A percentile compares a stretch with the other conserved stretches of the same genome.
phyloP scores from a whole-genome alignment of 37 sponge, comb jelly and placozoan species.

The Halisarca cf. caerulea region DNA sequence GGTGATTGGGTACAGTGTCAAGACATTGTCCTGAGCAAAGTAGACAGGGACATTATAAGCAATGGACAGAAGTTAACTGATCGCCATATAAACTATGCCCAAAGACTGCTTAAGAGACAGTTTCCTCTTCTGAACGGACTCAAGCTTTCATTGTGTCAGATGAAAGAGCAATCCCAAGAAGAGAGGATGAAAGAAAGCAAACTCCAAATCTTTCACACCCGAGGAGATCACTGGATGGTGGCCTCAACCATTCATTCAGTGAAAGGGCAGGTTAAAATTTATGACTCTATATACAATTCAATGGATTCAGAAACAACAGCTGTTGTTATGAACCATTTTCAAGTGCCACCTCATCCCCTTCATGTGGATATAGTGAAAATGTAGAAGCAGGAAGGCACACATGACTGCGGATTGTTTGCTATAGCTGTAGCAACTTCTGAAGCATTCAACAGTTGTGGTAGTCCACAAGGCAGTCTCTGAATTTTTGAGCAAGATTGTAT shows the following conservation, averaged over 20 bases:
- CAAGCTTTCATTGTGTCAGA: not conserved
- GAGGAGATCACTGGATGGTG: conserved; percentile 14
- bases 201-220: not conserved
- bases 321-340: conserved; percentile 24
- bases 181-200: not conserved
- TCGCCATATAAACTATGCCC: conserved; percentile 39
- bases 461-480: conserved; percentile 7
- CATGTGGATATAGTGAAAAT: not conserved
- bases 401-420: conserved; percentile 64
- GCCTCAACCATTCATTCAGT: not conserved
- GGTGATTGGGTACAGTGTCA: not conserved
- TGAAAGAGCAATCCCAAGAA: not conserved
- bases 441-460: conserved; percentile 8
- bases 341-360: not conserved
- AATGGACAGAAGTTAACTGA: not conserved
- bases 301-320: not conserved
- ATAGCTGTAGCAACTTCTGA: conserved; percentile 38
- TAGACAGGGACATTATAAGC: not conserved
- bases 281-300: conserved; percentile 39
- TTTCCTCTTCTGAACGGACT: not conserved
- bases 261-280: conserved; percentile 19
- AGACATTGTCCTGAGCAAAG: not conserved
- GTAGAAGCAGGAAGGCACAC: conserved; percentile 38
- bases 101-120: not conserved
- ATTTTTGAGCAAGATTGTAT: conserved; percentile 28